phyloP scores from a whole-genome alignment of 2,888 invertebrate genomes.

The Pristionchus entomophagus region DNA sequence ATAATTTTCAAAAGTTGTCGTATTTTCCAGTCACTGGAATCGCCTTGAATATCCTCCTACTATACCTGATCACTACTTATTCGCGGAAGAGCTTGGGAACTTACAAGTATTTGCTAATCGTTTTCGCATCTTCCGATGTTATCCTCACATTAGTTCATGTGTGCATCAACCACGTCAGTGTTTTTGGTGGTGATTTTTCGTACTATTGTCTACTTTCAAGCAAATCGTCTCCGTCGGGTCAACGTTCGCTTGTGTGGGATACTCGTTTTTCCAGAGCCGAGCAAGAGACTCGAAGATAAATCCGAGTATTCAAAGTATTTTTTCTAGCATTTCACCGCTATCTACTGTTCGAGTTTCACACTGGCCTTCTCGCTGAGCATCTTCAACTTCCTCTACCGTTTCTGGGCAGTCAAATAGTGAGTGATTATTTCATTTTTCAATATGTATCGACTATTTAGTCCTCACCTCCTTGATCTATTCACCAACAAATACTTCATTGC shows the following conservation, averaged over 20 bases:
- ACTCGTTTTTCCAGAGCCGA: neutral
- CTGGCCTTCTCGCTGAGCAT: neutral
- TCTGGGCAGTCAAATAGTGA: neutral
- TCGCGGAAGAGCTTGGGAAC: conserved; percentile 1
- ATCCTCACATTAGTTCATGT: neutral
- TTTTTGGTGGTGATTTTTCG: no score
- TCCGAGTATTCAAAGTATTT: neutral
- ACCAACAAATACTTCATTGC: neutral
- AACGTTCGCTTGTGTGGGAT: neutral
- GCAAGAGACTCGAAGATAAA: neutral
- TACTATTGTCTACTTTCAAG: neutral
- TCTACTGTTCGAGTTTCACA: conserved; percentile 23
- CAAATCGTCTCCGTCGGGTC: neutral
- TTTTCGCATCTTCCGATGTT: neutral
- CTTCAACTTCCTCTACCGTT: conserved; percentile 7
- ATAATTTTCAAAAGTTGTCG: no score
- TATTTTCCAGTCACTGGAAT: neutral
- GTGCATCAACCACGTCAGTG: neutral
- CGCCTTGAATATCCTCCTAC: neutral
- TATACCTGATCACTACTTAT: neutral
- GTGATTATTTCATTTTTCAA: neutral
- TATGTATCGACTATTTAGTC: neutral
- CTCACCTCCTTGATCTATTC: neutral
- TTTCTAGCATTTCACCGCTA: neutral
- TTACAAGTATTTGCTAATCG: neutral